phyloP scores from a whole-genome alignment of 2,113 vertebrate species.

The Procavia capensis region DNA sequence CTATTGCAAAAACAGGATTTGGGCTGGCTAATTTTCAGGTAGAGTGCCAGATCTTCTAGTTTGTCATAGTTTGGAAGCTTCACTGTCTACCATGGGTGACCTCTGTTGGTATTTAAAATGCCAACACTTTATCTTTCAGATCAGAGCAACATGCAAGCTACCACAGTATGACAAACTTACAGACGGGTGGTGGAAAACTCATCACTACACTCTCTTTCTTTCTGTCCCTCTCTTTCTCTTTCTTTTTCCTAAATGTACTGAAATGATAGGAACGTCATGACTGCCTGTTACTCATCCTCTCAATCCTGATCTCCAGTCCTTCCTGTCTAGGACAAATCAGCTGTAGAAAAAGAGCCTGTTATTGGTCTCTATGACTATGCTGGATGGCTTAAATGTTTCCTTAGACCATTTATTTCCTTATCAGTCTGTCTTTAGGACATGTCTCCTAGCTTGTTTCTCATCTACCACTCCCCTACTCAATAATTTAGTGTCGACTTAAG shows the following conservation, averaged over 20 bases:
- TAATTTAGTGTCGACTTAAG: neutral
- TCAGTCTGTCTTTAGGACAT: neutral
- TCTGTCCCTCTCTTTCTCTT: accelerated
- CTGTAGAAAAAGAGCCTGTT: neutral
- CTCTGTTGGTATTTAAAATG: too few species aligned
- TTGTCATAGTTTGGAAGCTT: too few species aligned
- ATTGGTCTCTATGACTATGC: neutral
- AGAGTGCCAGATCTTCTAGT: too few species aligned
- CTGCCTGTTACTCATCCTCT: neutral
- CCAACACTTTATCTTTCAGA: too few species aligned
- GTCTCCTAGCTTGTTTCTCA: neutral
- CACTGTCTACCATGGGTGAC: too few species aligned
- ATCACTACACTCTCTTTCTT: neutral
- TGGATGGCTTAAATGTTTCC: neutral
- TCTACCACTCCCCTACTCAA: neutral
- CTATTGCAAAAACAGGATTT: too few species aligned
- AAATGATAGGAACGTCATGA: neutral
- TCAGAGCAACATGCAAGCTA: too few species aligned
- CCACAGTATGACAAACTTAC: too few species aligned
- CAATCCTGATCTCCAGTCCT: neutral
- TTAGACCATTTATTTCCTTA: neutral
- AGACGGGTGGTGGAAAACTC: neutral
- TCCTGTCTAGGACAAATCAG: neutral
- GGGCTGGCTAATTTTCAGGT: too few species aligned
- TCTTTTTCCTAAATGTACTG: neutral